Evolutionary conservation across 2,888 invertebrate species (phyloP), one percentile per base, ranked within the genome.

Genomic region (Diarsia rubi): DNA sequence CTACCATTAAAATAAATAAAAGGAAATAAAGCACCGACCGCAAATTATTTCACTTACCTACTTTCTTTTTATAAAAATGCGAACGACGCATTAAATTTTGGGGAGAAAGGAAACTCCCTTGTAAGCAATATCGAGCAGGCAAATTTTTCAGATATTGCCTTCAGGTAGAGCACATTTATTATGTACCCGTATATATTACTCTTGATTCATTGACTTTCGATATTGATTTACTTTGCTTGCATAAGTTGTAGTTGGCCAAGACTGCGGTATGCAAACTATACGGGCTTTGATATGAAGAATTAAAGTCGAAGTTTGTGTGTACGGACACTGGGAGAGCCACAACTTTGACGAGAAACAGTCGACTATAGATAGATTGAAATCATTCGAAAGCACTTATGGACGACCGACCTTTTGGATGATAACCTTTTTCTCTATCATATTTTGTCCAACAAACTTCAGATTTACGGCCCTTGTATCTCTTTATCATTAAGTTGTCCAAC

Each of bases 151-250:
- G 96, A 96, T 96, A 96, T 96, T 96, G 96, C 96, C 94, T 96
- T 95, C 96, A 96, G 96, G 96, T 96, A 96, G 96, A 94, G 95
- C 95, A 96, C 96, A 96, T 96, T 96, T 96, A 96, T 96, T 96
- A 96, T 96, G 96, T 96, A 96, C 96, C 96, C 96, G 96, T 96
- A 96, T 96, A 96, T 96, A 96, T 96, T 96, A 96, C 96, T 96
- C 96, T 94, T 96, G 96, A 96, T 96, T 96, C 96, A 96, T 96
- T 96, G 96, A 96, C 96, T 96, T 96, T 95, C 92, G 92, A 95
- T 96, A 96, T 96, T 96, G 96, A 96, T 96, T 96, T 96, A 96
- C 95, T 96, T 95, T 95, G 94, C 95, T 95, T 94, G 94, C 95
- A 96, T 95, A 95, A 95, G 94, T 93, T 95, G 93, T 95, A 96